phyloP scores from a whole-genome alignment of 2,113 vertebrate species.

The Syrrhaptes paradoxus region DNA sequence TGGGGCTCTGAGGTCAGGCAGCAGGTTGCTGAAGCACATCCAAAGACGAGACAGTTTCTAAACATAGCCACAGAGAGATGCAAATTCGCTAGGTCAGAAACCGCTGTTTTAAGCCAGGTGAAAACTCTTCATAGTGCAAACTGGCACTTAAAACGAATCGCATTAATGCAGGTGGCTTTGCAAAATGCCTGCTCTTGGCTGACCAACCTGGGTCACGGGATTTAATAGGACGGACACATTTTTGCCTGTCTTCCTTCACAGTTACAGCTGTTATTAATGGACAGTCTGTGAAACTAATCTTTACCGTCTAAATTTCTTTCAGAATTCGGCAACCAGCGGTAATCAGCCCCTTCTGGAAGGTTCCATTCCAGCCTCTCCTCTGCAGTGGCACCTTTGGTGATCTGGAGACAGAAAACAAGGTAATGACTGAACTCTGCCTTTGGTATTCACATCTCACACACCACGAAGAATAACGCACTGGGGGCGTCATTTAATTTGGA shows the following conservation, averaged over 20 bases:
- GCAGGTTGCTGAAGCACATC: background rate
- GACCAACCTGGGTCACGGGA: background rate
- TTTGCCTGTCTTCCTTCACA: background rate
- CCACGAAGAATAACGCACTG: background rate
- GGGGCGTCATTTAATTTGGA: background rate
- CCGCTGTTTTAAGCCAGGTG: background rate
- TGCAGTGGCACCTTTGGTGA: slow-evolving; percentile 87
- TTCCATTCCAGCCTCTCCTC: slow-evolving; percentile 88
- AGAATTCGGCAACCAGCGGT: slow-evolving; percentile 90
- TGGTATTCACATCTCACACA: background rate
- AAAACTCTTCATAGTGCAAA: background rate
- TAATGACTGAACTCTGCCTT: background rate
- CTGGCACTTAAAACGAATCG: background rate
- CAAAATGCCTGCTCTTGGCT: background rate
- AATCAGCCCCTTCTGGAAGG: slow-evolving; percentile 77
- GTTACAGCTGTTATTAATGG: background rate
- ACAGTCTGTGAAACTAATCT: background rate
- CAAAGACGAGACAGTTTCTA: background rate
- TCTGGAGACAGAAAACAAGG: slow-evolving; percentile 74
- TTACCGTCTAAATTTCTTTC: slow-evolving; percentile 87
- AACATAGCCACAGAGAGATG: background rate
- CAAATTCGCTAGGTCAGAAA: background rate
- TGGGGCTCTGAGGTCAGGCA: background rate
- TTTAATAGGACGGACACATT: background rate
- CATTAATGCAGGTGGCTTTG: background rate